A percentile compares a stretch with the other conserved stretches of the same genome.
phyloP scores from a whole-genome alignment of 1,140 invertebrate genomes.

The Cotesia typhae region DNA sequence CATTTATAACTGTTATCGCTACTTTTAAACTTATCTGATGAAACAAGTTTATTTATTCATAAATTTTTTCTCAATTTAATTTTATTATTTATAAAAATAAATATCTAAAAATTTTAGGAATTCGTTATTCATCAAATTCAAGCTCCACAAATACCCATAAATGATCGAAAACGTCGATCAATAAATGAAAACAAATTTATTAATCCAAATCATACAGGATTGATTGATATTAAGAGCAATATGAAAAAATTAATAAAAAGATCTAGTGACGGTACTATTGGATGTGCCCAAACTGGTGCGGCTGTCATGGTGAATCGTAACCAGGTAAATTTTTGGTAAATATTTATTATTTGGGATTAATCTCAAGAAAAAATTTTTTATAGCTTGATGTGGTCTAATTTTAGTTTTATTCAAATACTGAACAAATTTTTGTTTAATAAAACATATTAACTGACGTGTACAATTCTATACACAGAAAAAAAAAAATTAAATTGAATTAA shows the following conservation, averaged over 20 bases:
- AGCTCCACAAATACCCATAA: slow-evolving; percentile 30
- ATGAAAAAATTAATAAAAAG: slow-evolving; percentile 25
- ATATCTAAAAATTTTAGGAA: neutral
- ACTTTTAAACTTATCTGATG: neutral
- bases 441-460: too few species aligned
- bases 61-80: too few species aligned
- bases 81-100: too few species aligned
- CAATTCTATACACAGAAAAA: too few species aligned
- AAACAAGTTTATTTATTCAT: neutral
- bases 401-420: too few species aligned
- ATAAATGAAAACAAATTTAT: slow-evolving; percentile 12
- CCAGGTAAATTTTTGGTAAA: slow-evolving; percentile 27
- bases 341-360: too few species aligned
- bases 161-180: slow-evolving; percentile 20
- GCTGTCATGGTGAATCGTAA: slow-evolving; percentile 40
- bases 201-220: neutral
- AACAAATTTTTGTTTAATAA: too few species aligned
- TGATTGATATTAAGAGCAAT: neutral
- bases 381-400: too few species aligned
- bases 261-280: slow-evolving; percentile 34
- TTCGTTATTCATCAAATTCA: slow-evolving; percentile 36
- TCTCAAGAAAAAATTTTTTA: too few species aligned
- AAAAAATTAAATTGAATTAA: too few species aligned
- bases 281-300: slow-evolving; percentile 43
- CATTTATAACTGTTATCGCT: neutral